A percentile compares a stretch with the other conserved stretches of the same genome.
Conservation (phyloP, 2,797 vertebrate genomes). For the Ciconia nigra region DNA sequence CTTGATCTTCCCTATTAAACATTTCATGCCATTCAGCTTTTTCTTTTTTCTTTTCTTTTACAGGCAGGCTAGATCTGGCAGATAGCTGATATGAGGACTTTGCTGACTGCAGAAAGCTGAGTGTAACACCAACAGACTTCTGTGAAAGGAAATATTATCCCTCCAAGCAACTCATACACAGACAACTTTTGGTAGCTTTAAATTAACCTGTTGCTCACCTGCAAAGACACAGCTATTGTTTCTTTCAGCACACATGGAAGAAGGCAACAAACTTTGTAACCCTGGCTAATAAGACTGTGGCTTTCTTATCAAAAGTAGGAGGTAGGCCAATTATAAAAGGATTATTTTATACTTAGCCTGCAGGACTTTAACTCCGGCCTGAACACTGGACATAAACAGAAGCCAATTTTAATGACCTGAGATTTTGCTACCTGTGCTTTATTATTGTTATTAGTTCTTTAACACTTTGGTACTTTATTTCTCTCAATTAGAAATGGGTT, state of each 20-base stretch:
- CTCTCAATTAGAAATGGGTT: slow-evolving; percentile 87
- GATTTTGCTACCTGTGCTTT: slow-evolving; percentile 45
- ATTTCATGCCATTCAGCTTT: slow-evolving; percentile 17
- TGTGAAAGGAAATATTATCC: slow-evolving; percentile 6
- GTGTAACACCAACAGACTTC: not conserved
- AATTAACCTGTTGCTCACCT: slow-evolving; percentile 70
- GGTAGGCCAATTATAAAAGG: slow-evolving; percentile 75
- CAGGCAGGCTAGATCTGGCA: slow-evolving; percentile 48
- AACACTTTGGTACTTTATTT: slow-evolving; percentile 61
- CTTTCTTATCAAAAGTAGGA: slow-evolving; percentile 73
- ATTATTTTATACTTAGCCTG: slow-evolving; percentile 74
- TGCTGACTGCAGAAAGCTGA: slow-evolving; percentile 16
- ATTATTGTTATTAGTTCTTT: slow-evolving; percentile 36
- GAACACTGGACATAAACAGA: slow-evolving; percentile 59
- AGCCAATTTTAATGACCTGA: slow-evolving; percentile 37
- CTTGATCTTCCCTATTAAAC: not conserved
- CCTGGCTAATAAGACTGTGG: slow-evolving; percentile 78
- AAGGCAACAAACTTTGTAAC: slow-evolving; percentile 77
- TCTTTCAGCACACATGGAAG: slow-evolving; percentile 78
- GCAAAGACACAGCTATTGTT: slow-evolving; percentile 46
- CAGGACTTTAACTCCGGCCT: slow-evolving; percentile 5
- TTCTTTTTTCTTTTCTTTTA: slow-evolving; percentile 35
- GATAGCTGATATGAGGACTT: slow-evolving; percentile 46
- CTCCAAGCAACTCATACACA: not conserved
- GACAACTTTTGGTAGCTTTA: slow-evolving; percentile 53